Base-by-base conservation (phyloP, 2,888 invertebrate species). In the Acrobasis consociella region DNA sequence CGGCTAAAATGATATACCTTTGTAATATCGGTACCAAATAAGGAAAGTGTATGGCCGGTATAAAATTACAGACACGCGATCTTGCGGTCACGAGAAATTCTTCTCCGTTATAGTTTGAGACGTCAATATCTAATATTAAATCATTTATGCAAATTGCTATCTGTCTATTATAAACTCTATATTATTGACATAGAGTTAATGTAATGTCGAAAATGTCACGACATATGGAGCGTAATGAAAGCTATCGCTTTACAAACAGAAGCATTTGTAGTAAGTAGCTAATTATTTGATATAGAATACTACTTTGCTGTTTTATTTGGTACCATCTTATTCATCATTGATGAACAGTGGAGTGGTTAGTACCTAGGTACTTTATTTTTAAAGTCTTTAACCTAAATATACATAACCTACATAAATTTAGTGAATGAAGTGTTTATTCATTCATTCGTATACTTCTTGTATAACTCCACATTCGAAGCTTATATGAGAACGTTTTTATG, bases 211-310 rank as follows among this genome's bases (percentile, higher is more conserved):
- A 56, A 38, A 42, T 56, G 11, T 56, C 42, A 56, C 17, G 56
- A 42, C 22, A 39, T 16, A 16, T 42, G 17, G 13, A 56, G 55
- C 42, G 42, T 39, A 17, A 56, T 17, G 42, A 10, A 17, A 11
- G 13, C 22, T 56, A 56, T 56, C 56, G 13, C 9, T 38, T 56
- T 22, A 42, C 56, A 56, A 56, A 42, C 42, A 56, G 42, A 56
- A 42, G 56, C 13, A 46, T 42, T 46, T 56, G 39, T 56, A 46
- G 17, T 22, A 22, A 46, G 17, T 22, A 22, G 22, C 1, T 39
- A 16, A 16, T 46, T 42, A 56, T 22, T 11, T 22, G 22, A 56
- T 55, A 42, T n/a, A 8, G 10, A 16, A 39, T 22, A 22, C 22
- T 42, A 56, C 13, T 13, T 13, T 13, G 17, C 13, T 22, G 22